Base-by-base conservation (phyloP, 2,797 vertebrate species). In the Salmo trutta region DNA sequence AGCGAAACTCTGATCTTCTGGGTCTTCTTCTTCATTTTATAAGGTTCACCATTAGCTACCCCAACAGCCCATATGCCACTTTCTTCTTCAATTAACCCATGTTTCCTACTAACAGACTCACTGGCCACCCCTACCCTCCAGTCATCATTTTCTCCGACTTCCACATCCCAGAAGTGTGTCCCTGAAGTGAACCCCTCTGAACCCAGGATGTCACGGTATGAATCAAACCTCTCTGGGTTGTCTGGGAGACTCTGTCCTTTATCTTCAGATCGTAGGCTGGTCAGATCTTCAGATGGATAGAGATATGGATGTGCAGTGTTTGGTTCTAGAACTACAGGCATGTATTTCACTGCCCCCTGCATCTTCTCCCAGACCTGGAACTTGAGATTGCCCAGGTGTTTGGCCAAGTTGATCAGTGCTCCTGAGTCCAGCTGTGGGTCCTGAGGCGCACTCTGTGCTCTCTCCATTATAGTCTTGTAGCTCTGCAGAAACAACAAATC, bases 31-130 rank as follows among this genome's bases (percentile, higher is more conserved):
- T 47, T 47, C 41, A 47, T 47, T 47, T 47, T 47, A 47, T 47
- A 47, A 47, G 41, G 41, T 47, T 47, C 41, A 12, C 41, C 41
- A 47, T 47, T 47, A 47, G 81, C 86, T 47, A 47, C 41, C 41
- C 41, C 41, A 47, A 47, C 41, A 47, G 41, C 41, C 41, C 41
- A 47, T 47, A 47, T 14, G 12, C 10, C 10, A 47, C 41, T 3
- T 47, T 3, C 41, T 47, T 47, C 10, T 47, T 47, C 10, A 47
- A 12, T 10, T 47, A 47, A 47, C 41, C 12, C 41, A 10, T 47
- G 41, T 47, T 47, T 47, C 41, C 41, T 47, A 47, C 10, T 12
- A 47, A 47, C 41, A 47, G 41, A 47, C 10, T 12, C 41, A 47
- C 41, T 3, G 41, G 41, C 41, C 41, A 47, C 41, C 10, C 41